These are phyloP conservation scores for Cyclopterus lumpus DNA, from an alignment of 2,797 vertebrate species.

Conservation along the genomic window DNA sequence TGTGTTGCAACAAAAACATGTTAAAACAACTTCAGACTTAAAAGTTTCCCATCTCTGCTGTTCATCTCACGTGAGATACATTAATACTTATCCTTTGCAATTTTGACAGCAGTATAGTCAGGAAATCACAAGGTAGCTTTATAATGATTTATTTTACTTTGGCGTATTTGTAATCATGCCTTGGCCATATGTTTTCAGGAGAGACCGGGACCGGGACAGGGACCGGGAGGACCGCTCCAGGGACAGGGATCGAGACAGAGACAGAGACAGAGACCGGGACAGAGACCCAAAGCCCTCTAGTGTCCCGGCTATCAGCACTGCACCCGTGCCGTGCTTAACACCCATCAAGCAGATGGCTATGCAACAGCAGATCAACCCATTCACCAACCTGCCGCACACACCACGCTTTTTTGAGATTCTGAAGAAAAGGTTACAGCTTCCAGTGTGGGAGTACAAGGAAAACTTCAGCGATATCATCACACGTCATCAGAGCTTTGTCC, in stretches of 20 bases:
- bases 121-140: not conserved
- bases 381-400: slow-evolving; percentile 97
- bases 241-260: slow-evolving; percentile 86
- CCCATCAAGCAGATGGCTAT: slow-evolving; percentile 88
- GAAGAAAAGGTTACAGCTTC: slow-evolving; percentile 95
- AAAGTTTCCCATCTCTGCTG: not conserved
- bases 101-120: not conserved
- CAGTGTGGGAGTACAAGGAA: slow-evolving; percentile 99
- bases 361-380: slow-evolving; percentile 96
- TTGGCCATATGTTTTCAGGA: slow-evolving; percentile 64
- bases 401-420: slow-evolving; percentile 97
- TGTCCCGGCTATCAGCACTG: slow-evolving; percentile 56
- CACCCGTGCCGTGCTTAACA: slow-evolving; percentile 71
- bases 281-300: slow-evolving; percentile 87
- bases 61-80: not conserved
- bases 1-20: not conserved
- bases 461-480: slow-evolving; percentile 95
- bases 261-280: slow-evolving; percentile 89
- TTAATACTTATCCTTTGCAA: not conserved
- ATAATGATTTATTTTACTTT: not conserved
- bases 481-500: slow-evolving; percentile 94
- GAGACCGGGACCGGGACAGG: slow-evolving; percentile 86
- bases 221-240: slow-evolving; percentile 94
- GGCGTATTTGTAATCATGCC: not conserved
- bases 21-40: not conserved